Evolutionary conservation across 2,888 invertebrate species (phyloP).

Genomic region (Dryobotodes eremita): DNA sequence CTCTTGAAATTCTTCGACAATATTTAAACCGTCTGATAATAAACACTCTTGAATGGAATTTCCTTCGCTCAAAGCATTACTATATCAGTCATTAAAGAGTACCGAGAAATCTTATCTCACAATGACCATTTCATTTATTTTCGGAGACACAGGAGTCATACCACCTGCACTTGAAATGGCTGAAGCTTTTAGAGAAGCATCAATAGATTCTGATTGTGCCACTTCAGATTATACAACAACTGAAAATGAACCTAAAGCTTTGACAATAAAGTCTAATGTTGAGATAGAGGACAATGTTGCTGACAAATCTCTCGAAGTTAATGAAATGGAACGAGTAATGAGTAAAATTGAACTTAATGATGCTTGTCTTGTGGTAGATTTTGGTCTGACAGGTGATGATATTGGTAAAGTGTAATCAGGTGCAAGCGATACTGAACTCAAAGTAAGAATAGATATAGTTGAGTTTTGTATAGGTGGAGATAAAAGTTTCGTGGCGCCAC

Average conservation of each 20-base stretch:
- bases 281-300: slow-evolving; percentile 68
- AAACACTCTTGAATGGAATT: slow-evolving; percentile 67
- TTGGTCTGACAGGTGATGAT: slow-evolving; percentile 55
- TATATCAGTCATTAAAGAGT: slow-evolving; percentile 71
- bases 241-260: slow-evolving; percentile 67
- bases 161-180: slow-evolving; percentile 88
- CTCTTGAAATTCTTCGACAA: slow-evolving; percentile 51
- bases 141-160: slow-evolving; percentile 88
- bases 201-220: slow-evolving; percentile 83
- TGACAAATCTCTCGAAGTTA: slow-evolving; percentile 81
- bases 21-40: slow-evolving; percentile 46
- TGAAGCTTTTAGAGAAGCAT: slow-evolving; percentile 87
- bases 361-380: slow-evolving; percentile 64
- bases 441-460: slow-evolving; percentile 48
- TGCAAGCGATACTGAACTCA: slow-evolving; percentile 62
- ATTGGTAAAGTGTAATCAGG: slow-evolving; percentile 62
- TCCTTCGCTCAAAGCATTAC: slow-evolving; percentile 69
- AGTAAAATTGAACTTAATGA: slow-evolving; percentile 70
- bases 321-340: slow-evolving; percentile 68
- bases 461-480: slow-evolving; percentile 49
- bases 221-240: slow-evolving; percentile 77
- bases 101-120: slow-evolving; percentile 83
- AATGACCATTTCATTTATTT: slow-evolving; percentile 89
- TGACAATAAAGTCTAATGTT: slow-evolving; percentile 54
- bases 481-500: slow-evolving; percentile 85